A percentile compares a stretch with the other conserved stretches of the same genome.
Conservation (phyloP, 2,888 invertebrate genomes). For the Sclerodermus sp. region DNA sequence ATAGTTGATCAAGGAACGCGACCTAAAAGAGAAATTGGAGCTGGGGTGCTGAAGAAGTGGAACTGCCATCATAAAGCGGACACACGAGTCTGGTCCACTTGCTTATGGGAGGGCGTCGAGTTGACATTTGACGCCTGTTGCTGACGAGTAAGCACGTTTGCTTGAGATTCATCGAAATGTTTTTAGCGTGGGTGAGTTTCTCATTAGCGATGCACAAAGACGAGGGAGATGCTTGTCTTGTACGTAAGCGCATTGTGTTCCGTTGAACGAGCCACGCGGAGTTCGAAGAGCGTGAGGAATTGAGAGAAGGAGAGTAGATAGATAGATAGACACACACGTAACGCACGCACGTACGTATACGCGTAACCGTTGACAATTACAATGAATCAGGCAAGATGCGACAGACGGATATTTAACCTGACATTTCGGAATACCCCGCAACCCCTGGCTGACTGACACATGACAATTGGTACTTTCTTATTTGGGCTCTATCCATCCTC, state of each 20-base stretch:
- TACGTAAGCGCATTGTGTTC: conserved; percentile 14
- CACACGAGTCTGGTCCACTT: too few species aligned
- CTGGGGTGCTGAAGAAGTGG: too few species aligned
- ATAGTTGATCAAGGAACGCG: too few species aligned
- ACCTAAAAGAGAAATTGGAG: too few species aligned
- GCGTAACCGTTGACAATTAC: conserved; percentile 37
- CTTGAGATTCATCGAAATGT: too few species aligned
- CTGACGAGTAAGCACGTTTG: too few species aligned
- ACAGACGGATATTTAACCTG: not conserved
- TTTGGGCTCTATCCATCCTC: too few species aligned
- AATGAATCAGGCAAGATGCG: conserved; percentile 45
- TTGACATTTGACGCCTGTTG: too few species aligned
- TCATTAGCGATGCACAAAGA: conserved; percentile 23
- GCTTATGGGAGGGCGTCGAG: too few species aligned
- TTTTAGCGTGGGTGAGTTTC: conserved; percentile 12
- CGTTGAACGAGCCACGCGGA: conserved; percentile 19
- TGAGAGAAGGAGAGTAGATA: not conserved
- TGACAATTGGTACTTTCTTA: too few species aligned
- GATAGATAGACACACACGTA: conserved; percentile 33
- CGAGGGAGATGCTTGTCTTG: conserved; percentile 9
- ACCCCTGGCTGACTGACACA: not conserved
- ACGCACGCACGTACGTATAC: too few species aligned
- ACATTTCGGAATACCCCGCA: not conserved
- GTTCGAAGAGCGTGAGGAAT: conserved; percentile 15
- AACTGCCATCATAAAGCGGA: too few species aligned